Evolutionary conservation across 2,888 invertebrate genomes (phyloP).

Genomic region (Antheraea yamamai): DNA sequence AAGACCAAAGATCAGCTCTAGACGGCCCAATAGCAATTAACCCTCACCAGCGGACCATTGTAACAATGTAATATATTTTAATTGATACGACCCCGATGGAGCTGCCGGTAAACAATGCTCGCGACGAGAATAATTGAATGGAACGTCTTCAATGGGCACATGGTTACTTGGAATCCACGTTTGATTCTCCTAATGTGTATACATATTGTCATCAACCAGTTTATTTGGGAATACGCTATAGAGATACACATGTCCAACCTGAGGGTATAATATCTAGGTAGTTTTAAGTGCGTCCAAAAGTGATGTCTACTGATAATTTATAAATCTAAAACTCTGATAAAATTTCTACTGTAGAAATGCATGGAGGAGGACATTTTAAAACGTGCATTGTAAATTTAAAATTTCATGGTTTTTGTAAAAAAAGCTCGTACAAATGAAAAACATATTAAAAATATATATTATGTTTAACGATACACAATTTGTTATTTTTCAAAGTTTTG

Average conservation of each 20-base stretch:
- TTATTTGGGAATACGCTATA: background rate
- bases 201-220: background rate
- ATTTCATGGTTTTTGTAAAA: no score
- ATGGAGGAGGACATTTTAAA: background rate
- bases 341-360: background rate
- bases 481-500: no score
- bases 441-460: no score
- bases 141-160: slow-evolving; percentile 27
- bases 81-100: slow-evolving; percentile 74
- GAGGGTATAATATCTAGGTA: background rate
- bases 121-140: slow-evolving; percentile 55
- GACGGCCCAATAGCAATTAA: slow-evolving; percentile 76
- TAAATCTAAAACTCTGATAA: background rate
- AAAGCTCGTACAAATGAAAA: no score
- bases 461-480: no score
- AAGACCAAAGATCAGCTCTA: slow-evolving; percentile 71
- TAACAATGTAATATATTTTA: slow-evolving; percentile 78
- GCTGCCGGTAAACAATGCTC: slow-evolving; percentile 45
- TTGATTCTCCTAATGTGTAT: background rate
- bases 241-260: background rate
- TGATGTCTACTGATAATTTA: background rate
- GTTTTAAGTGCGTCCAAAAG: background rate
- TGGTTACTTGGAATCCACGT: slow-evolving; percentile 7
- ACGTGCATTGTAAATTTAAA: no score
- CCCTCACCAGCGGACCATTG: slow-evolving; percentile 58